Conservation (phyloP, 1,140 invertebrate genomes). For the Orius insidiosus region DNA sequence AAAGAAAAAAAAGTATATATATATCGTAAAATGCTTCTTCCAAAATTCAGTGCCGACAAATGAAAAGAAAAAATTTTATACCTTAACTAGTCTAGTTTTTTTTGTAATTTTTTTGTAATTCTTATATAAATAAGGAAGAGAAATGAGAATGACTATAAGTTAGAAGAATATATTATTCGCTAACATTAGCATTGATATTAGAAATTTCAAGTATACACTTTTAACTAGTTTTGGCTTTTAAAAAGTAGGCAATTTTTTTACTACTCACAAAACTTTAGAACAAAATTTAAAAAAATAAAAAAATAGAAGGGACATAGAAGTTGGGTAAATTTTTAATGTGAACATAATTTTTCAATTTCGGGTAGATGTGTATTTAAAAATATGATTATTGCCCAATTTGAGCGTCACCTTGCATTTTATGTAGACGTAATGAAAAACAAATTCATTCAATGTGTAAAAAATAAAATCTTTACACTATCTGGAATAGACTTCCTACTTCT, state of each 20-base stretch:
- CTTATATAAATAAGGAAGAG: slow-evolving; percentile 6
- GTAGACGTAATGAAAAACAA: too few species aligned
- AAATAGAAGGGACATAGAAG: slow-evolving; percentile 1
- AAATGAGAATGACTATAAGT: slow-evolving; percentile 9
- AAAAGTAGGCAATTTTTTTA: slow-evolving; percentile 11
- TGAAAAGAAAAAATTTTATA: slow-evolving; percentile 12
- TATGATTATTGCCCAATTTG: too few species aligned
- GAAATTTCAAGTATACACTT: slow-evolving; percentile 10
- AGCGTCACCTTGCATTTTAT: neutral
- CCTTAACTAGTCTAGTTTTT: slow-evolving; percentile 15
- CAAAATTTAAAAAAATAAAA: slow-evolving; percentile 2
- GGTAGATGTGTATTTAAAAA: too few species aligned
- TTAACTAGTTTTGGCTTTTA: slow-evolving; percentile 11
- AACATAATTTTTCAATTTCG: neutral
- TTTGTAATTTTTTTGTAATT: slow-evolving; percentile 12
- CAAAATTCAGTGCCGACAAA: slow-evolving; percentile 16
- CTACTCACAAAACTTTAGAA: slow-evolving; percentile 4
- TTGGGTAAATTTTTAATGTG: slow-evolving; percentile 5
- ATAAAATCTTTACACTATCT: too few species aligned
- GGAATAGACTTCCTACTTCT: too few species aligned
- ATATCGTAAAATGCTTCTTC: slow-evolving; percentile 14
- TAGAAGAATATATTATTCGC: slow-evolving; percentile 11
- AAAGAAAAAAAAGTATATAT: neutral
- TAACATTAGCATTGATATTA: slow-evolving; percentile 12
- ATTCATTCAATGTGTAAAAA: too few species aligned